Evolutionary conservation across 2,888 invertebrate species (phyloP), one percentile per base, ranked within the genome.

Genomic region (Lochmaea capreae): DNA sequence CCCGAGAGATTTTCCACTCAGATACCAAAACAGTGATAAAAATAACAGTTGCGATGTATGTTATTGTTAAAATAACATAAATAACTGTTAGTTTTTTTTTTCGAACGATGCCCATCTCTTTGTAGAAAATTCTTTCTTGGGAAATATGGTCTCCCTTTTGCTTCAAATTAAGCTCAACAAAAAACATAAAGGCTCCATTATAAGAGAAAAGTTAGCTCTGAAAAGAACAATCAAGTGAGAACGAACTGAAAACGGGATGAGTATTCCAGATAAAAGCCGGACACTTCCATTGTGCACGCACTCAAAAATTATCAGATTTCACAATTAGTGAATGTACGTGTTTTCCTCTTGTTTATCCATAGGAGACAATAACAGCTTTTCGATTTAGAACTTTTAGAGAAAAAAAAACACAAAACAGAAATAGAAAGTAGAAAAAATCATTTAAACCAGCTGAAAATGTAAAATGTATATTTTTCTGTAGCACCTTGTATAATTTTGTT

Each of bases 291-390:
- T 61, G 61, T 61, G n/a, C 39, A 26, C 11, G 26, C 58, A 61
- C 61, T 61, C 61, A 61, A 39, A 61, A 61, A 61, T 61, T 39
- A 61, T 61, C 61, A 61, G 61, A 61, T 39, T 61, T 39, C 61
- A 39, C 61, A 39, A 61, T 61, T 61, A 61, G 61, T n/a, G 33
- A 61, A 61, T 14, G 14, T 61, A 61, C 26, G 58, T 26, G 14
- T 26, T 26, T 26, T 26, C 58, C 22, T 11, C 1, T 39, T 49
- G 54, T 54, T 18, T n/a, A 52, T 52, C 52, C 52, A n/a, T 16
- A 5, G 52, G 52, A 8, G 5, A 52, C n/a, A 14, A 16, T 54
- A 54, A 54, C 54, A 18, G 18, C n/a, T 16, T 18, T 54, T 54
- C 11, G n/a, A 18, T 16, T 54, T 9, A 16, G 0, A 54, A 49